Evolutionary conservation across 2,797 vertebrate genomes (phyloP), one percentile per base, ranked within the genome.

Genomic region (Petrocephalus schoutedeni): DNA sequence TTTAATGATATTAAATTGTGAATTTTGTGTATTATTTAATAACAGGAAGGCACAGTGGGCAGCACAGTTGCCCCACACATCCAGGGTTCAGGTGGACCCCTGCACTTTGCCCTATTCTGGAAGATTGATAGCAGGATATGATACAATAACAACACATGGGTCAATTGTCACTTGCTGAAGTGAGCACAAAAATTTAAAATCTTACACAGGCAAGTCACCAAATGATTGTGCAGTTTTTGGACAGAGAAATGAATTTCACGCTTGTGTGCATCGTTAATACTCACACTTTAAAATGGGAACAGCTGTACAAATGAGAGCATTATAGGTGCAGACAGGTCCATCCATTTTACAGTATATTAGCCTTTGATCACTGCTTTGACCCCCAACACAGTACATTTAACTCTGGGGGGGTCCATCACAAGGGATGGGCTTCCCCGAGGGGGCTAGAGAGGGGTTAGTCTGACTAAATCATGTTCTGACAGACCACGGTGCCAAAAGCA

Each of bases 281-380:
- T 32, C 51, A 54, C 54, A 74, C 21, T 80, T 32, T 28, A 56
- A 58, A 85, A 57, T 16, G 28, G 32, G 45, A 87, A 86, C 45
- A 87, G 67, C 49, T 77, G 14, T 14, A 45, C 86, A 89, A 90
- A 91, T 91, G 89, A 91, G 89, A 89, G 89, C 85, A 87, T 90
- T 90, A 92, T 85, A 89, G 87, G 87, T 77, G 56, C 16, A 80
- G 90, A 90, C 89, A 92, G 90, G 86, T 54, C 88, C 88, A 90
- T 90, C 89, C 88, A 92, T 92, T 91, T 89, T 86, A 89, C 90
- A 91, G 89, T 80, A 89, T 91, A 92, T 89, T 90, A 90, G 45
- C 56, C 86, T 89, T 88, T 90, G 89, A 89, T 91, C 87, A 89
- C 61, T 89, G 74, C 57, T 82, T 77, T 80, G 41, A 80, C 54